Base-by-base conservation (phyloP, 2,888 invertebrate genomes). In the Lepidocyrtoides sp. region DNA sequence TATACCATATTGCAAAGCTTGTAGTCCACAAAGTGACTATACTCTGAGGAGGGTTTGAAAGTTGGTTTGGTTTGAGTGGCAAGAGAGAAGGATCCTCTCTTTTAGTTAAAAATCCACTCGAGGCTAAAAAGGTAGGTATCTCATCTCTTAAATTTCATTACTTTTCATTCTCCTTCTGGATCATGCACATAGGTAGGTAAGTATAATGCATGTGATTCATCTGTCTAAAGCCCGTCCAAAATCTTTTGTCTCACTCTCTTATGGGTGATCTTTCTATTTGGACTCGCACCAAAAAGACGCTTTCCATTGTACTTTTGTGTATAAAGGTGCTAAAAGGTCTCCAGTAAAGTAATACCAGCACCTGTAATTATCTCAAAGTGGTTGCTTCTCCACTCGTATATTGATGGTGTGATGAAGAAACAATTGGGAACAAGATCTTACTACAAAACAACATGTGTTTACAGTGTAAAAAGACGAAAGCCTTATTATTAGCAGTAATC, bases 321-420 rank as follows among this genome's bases (percentile, higher is more conserved):
- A 69, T 69, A 66, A 85, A 86, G 86, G 86, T 77, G 86, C 86
- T 86, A 86, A 86, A 86, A 86, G 86, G 86, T 86, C 77, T 86
- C 17, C 60, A 86, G 77, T 77, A 60, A 85, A 57, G 51, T 86
- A 86, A 86, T 86, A 86, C 86, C 86, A n/a, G n/a, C n/a, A n/a
- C n/a, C n/a, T 77, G 86, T 86, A 86, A 86, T 86, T 86, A 86
- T 77, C 60, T 48, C 77, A 86, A 26, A 86, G 86, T 57, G 77
- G 44, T 57, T 77, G 54, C 44, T 44, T 54, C 51, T 41, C 60
- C 57, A 72, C 75, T 57, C 36, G 14, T 44, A 0, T 23, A 2
- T 8, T n/a, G 44, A 44, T 36, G 72, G n/a, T n/a, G n/a, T n/a
- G n/a, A 41, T 14, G 69, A 36, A 20, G 69, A 69, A 5, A 69